A percentile compares a stretch with the other conserved stretches of the same genome.
Conservation (phyloP, 2,797 vertebrate genomes). For the Oreochromis grahami region DNA sequence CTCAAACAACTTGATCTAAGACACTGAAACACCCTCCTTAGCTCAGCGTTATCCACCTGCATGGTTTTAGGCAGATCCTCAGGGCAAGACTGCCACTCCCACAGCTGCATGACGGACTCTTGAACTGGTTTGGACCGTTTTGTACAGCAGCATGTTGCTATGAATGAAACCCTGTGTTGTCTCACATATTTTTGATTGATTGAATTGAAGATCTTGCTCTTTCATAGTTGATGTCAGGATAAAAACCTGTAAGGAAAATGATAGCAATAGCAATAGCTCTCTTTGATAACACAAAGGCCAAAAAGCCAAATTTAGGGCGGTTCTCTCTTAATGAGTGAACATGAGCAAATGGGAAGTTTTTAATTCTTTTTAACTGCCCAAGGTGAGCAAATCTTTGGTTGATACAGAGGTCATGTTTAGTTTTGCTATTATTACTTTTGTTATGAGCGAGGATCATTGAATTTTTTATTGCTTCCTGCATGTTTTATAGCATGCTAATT, state of each 20-base stretch:
- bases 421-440: not conserved
- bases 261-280: not conserved
- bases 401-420: not conserved
- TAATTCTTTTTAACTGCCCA: not conserved
- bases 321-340: not conserved
- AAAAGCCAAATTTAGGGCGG: not conserved
- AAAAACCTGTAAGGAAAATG: not conserved
- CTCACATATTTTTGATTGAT: not conserved
- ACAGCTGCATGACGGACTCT: conserved; percentile 38
- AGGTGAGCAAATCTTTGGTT: not conserved
- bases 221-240: not conserved
- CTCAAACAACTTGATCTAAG: not conserved
- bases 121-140: not conserved
- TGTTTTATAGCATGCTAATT: not conserved
- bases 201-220: not conserved
- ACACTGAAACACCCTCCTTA: not conserved
- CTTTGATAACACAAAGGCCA: not conserved
- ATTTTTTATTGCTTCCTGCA: not conserved
- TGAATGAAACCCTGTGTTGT: conserved; percentile 13
- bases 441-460: not conserved
- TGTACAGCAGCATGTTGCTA: conserved; percentile 32
- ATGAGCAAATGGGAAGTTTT: not conserved
- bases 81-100: not conserved
- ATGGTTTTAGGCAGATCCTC: conserved; percentile 25
- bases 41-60: conserved; percentile 8